Evolutionary conservation across 2,888 invertebrate species (phyloP).

Genomic region (Tetragonisca angustula): DNA sequence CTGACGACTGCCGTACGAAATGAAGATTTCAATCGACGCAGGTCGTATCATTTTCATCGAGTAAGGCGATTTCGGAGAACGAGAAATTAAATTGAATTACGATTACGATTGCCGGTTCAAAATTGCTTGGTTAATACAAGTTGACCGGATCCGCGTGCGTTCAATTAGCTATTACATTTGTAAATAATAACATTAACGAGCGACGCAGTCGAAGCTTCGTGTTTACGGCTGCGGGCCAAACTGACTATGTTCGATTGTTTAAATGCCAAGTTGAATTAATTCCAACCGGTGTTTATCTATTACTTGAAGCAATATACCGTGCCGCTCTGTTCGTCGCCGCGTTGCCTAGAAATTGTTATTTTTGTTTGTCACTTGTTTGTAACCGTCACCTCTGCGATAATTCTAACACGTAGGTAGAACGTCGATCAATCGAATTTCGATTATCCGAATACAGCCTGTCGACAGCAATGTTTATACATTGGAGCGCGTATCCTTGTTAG

Average conservation of each 20-base stretch:
- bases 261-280: background rate
- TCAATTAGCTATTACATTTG: background rate
- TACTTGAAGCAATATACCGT: background rate
- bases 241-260: background rate
- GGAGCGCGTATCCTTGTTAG: no score
- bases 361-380: no score
- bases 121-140: background rate
- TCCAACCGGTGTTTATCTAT: background rate
- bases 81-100: no score
- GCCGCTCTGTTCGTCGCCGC: background rate
- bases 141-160: background rate
- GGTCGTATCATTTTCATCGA: no score
- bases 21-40: no score
- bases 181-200: constrained; percentile 3
- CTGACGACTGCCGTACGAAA: no score
- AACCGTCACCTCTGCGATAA: no score
- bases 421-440: no score
- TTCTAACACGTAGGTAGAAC: no score
- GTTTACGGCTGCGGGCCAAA: background rate
- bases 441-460: no score
- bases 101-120: background rate
- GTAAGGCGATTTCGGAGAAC: no score
- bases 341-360: background rate
- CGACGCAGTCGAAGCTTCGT: background rate
- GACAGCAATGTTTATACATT: no score